Conservation (phyloP, 2,888 invertebrate genomes). For the Drosophila affinis region DNA sequence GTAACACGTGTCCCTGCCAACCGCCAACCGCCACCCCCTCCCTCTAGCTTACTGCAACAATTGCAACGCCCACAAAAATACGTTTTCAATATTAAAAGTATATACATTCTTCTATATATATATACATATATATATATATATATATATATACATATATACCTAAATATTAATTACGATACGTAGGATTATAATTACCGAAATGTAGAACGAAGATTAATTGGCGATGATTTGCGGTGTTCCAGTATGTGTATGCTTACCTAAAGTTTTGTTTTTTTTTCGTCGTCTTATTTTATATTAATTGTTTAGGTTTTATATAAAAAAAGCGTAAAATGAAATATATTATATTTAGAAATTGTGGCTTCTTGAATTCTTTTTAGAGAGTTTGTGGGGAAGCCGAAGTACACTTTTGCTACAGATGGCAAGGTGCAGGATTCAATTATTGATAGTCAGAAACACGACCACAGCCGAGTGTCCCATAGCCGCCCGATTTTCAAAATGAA, state of each 20-base stretch:
- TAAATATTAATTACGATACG: slow-evolving; percentile 29
- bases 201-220: slow-evolving; percentile 27
- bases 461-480: too few species aligned
- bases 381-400: too few species aligned
- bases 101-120: slow-evolving; percentile 40
- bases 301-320: slow-evolving; percentile 73
- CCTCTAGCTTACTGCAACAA: slow-evolving; percentile 52
- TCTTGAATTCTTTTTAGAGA: not conserved
- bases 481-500: too few species aligned
- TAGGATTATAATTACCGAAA: slow-evolving; percentile 65
- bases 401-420: too few species aligned
- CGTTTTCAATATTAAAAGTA: slow-evolving; percentile 59
- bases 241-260: slow-evolving; percentile 66
- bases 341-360: slow-evolving; percentile 60
- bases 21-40: slow-evolving; percentile 16
- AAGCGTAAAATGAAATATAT: slow-evolving; percentile 71
- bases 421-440: too few species aligned
- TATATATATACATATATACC: slow-evolving; percentile 14
- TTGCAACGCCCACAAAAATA: slow-evolving; percentile 42
- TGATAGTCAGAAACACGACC: too few species aligned
- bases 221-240: slow-evolving; percentile 16
- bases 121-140: slow-evolving; percentile 7
- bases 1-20: slow-evolving; percentile 1
- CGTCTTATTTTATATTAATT: slow-evolving; percentile 73
- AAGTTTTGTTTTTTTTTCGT: slow-evolving; percentile 63